These are phyloP conservation scores for Prorops nasuta DNA, from an alignment of 1,140 invertebrate genomes.

Conservation along the genomic window DNA sequence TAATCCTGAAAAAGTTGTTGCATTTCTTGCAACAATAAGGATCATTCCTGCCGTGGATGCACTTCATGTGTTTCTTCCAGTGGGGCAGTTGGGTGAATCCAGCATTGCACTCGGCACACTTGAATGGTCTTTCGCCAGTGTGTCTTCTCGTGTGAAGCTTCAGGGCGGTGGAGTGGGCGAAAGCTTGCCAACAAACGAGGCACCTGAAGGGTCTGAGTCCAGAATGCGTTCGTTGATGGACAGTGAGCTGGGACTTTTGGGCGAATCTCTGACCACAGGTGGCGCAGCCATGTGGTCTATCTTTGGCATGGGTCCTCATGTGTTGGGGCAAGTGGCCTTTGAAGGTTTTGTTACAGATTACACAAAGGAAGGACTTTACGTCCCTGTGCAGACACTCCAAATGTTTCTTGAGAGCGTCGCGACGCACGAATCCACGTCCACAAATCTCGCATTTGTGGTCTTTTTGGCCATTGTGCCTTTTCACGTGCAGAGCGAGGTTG, in stretches of 20 bases:
- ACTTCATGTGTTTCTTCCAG: constrained; percentile 79
- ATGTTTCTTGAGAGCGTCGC: constrained; percentile 78
- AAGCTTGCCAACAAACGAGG: constrained; percentile 75
- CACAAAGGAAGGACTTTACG: constrained; percentile 80
- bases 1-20: constrained; percentile 73
- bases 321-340: constrained; percentile 85
- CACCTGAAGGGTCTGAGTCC: constrained; percentile 81
- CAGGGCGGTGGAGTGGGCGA: constrained; percentile 80
- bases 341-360: constrained; percentile 85
- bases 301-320: constrained; percentile 78
- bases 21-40: constrained; percentile 72
- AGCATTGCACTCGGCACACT: constrained; percentile 66
- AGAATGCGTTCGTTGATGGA: constrained; percentile 89
- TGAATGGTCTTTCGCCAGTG: constrained; percentile 82
- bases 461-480: constrained; percentile 81
- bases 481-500: constrained; percentile 72
- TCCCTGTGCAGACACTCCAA: constrained; percentile 79
- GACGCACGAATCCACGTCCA: constrained; percentile 69
- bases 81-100: constrained; percentile 77
- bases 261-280: constrained; percentile 93
- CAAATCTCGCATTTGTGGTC: constrained; percentile 91
- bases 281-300: constrained; percentile 87
- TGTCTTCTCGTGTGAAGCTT: constrained; percentile 76
- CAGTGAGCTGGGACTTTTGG: constrained; percentile 90
- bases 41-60: constrained; percentile 73